Evolutionary conservation across 2,113 vertebrate species (phyloP).

Genomic region (Oncorhynchus masou): DNA sequence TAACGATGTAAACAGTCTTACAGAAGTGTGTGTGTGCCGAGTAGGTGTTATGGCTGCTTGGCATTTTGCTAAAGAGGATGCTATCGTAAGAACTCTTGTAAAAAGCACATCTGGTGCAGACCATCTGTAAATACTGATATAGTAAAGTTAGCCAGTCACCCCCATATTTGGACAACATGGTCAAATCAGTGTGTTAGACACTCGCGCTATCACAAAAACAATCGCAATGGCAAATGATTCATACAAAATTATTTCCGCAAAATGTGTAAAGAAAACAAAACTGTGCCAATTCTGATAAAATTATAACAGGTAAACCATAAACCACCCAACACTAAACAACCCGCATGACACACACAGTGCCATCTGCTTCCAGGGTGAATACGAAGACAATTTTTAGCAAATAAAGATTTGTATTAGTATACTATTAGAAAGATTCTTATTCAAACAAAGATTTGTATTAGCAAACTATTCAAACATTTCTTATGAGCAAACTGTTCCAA

Average conservation of each 20-base stretch:
- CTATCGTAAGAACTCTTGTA: slow-evolving; percentile 35
- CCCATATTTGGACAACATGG: slow-evolving; percentile 37
- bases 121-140: slow-evolving; percentile 44
- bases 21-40: slow-evolving; percentile 1
- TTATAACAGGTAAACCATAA: not conserved
- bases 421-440: not conserved
- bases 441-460: too few species aligned
- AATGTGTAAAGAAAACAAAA: not conserved
- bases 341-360: not conserved
- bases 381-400: not conserved
- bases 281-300: not conserved
- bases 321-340: not conserved
- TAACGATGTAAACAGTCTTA: not conserved
- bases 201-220: slow-evolving; percentile 13
- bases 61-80: slow-evolving; percentile 46
- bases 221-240: not conserved
- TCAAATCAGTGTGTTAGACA: not conserved
- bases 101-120: too few species aligned
- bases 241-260: not conserved
- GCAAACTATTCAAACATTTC: too few species aligned
- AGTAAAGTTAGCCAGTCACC: slow-evolving; percentile 37
- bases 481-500: not conserved
- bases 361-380: not conserved
- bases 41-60: slow-evolving; percentile 36
- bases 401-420: not conserved